A percentile compares a stretch with the other conserved stretches of the same genome.
Evolutionary conservation across 2,113 vertebrate species (phyloP).

Genomic region (Alosa alosa): DNA sequence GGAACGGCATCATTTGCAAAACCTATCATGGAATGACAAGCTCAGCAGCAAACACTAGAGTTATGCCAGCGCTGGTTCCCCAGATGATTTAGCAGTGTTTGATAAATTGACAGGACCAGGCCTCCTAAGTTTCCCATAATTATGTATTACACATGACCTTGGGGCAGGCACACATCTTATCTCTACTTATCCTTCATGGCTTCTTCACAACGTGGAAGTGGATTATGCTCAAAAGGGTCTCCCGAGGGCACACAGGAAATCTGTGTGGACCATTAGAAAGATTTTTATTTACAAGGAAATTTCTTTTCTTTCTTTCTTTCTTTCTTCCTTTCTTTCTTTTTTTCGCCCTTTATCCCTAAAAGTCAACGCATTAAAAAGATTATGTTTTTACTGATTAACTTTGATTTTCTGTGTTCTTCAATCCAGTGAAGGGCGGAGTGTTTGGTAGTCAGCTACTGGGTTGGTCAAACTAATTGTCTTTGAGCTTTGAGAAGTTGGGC

Average conservation of each 20-base stretch:
- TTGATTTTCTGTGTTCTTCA: neutral
- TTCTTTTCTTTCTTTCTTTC: neutral
- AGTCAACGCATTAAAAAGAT: neutral
- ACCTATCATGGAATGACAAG: slow-evolving; percentile 10
- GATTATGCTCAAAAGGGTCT: neutral
- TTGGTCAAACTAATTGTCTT: slow-evolving; percentile 6
- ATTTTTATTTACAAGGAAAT: neutral
- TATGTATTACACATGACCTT: neutral
- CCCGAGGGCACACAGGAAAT: neutral
- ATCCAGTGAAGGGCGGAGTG: neutral
- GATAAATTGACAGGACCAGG: neutral
- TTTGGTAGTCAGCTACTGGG: neutral
- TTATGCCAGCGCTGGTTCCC: neutral
- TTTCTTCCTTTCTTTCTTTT: neutral
- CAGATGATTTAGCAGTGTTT: slow-evolving; percentile 21
- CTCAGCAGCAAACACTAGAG: slow-evolving; percentile 11
- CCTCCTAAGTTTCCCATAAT: slow-evolving; percentile 1
- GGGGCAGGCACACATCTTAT: neutral
- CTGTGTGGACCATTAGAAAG: neutral
- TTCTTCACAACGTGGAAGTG: neutral
- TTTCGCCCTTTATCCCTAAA: neutral
- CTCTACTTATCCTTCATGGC: neutral
- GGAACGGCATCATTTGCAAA: slow-evolving; percentile 4
- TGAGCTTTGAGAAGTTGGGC: slow-evolving; percentile 1
- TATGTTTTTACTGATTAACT: neutral